These are phyloP conservation scores for Antrozous pallidus DNA, from an alignment of 2,797 vertebrate species.

Conservation along the genomic window DNA sequence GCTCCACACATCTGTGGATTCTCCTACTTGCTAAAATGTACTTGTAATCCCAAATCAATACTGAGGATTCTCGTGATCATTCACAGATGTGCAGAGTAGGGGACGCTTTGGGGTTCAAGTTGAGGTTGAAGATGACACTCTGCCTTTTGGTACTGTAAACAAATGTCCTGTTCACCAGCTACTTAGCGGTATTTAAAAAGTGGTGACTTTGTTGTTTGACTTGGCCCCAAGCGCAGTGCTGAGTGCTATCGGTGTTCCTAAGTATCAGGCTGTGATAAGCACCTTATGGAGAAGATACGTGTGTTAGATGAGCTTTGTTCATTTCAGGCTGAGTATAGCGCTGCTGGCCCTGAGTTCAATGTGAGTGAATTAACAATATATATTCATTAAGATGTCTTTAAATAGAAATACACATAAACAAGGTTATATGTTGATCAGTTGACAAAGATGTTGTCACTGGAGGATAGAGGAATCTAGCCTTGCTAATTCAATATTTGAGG, in stretches of 20 bases:
- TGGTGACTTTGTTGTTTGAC: background rate
- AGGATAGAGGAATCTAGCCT: background rate
- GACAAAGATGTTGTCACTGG: background rate
- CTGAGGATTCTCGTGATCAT: background rate
- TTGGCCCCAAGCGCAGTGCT: background rate
- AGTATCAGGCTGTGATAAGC: background rate
- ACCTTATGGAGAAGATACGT: background rate
- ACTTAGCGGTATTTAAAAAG: background rate
- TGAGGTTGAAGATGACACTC: background rate
- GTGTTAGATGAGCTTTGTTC: background rate
- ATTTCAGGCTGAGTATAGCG: background rate
- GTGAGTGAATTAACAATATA: background rate
- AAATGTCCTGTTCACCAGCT: background rate
- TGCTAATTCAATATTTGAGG: background rate
- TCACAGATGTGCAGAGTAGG: background rate
- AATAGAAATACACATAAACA: background rate
- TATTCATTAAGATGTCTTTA: background rate
- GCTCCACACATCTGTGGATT: background rate
- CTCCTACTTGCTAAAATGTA: background rate
- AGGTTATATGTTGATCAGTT: background rate
- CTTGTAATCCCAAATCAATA: background rate
- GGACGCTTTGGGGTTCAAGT: background rate
- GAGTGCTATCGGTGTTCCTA: background rate
- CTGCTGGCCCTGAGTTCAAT: background rate
- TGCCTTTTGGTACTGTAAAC: background rate